A percentile compares a stretch with the other conserved stretches of the same genome.
Evolutionary conservation across 1,140 invertebrate species (phyloP).

Genomic region (Drosophila mojavensis): DNA sequence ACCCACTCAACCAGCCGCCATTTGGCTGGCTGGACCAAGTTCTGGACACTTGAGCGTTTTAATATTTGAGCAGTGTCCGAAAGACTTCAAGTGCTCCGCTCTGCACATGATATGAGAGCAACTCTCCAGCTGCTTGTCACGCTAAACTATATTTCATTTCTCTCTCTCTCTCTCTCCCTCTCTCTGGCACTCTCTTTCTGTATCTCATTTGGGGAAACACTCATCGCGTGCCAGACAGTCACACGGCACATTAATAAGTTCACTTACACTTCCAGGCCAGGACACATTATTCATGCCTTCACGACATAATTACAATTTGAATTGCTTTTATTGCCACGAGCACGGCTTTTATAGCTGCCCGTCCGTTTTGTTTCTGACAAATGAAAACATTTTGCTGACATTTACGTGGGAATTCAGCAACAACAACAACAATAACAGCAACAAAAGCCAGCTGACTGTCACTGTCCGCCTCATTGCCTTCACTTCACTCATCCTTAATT

Average conservation of each 20-base stretch:
- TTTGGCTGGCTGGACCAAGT: constrained; percentile 21
- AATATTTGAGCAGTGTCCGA: constrained; percentile 53
- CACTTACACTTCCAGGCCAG: constrained; percentile 74
- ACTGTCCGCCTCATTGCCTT: constrained; percentile 39
- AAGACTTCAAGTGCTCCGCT: constrained; percentile 24
- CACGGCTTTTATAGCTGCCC: constrained; percentile 53
- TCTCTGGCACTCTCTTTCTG: constrained; percentile 8
- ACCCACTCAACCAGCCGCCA: constrained; percentile 30
- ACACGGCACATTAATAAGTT: constrained; percentile 76
- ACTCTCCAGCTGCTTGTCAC: constrained; percentile 34
- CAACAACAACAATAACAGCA: constrained; percentile 12
- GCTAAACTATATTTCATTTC: constrained; percentile 11
- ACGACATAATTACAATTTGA: constrained; percentile 80
- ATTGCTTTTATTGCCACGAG: constrained; percentile 73
- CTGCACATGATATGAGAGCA: constrained; percentile 54
- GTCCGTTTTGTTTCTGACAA: constrained; percentile 73
- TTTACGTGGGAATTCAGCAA: constrained; percentile 53
- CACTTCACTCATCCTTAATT: constrained; percentile 71
- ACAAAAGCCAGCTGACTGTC: constrained; percentile 17
- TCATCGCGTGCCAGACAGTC: constrained; percentile 55
- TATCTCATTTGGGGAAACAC: constrained; percentile 32
- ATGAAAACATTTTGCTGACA: constrained; percentile 79
- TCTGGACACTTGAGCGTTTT: constrained; percentile 39
- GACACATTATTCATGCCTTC: constrained; percentile 77
- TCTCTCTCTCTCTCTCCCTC: constrained; percentile 12